These are phyloP conservation scores for Pachliopta kotzebuea DNA, from an alignment of 2,888 invertebrate species.

Conservation along the genomic window DNA sequence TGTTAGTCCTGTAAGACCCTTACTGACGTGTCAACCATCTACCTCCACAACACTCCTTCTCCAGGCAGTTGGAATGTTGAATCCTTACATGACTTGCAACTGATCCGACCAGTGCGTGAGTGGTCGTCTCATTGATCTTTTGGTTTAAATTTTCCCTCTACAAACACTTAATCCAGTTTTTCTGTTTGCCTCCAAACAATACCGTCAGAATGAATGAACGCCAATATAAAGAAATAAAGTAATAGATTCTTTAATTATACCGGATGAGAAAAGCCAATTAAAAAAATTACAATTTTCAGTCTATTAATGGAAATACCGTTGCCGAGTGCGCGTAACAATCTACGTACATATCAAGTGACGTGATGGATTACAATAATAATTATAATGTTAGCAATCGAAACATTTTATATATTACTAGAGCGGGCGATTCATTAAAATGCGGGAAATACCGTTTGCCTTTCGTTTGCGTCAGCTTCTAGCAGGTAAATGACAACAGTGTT, in stretches of 20 bases:
- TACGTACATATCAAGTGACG: constrained; percentile 2
- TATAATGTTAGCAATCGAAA: constrained; percentile 19
- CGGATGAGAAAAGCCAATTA: background rate
- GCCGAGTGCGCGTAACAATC: background rate
- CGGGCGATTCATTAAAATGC: constrained; percentile 39
- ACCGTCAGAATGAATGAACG: background rate
- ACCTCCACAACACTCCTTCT: too few species aligned
- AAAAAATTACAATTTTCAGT: constrained; percentile 10
- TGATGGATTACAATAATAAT: constrained; percentile 24
- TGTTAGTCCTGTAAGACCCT: too few species aligned
- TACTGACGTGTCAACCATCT: too few species aligned
- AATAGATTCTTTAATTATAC: background rate
- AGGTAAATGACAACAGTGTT: constrained; percentile 30
- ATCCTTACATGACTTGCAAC: too few species aligned
- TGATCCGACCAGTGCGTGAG: too few species aligned
- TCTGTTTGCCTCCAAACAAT: too few species aligned
- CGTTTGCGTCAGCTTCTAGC: constrained; percentile 43
- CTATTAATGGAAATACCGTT: constrained; percentile 18
- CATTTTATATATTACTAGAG: constrained; percentile 32
- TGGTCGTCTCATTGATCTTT: too few species aligned
- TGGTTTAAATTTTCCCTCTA: too few species aligned
- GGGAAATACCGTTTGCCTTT: constrained; percentile 46
- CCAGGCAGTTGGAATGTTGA: too few species aligned
- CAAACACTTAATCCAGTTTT: too few species aligned
- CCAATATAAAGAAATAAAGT: background rate